phyloP scores from a whole-genome alignment of 1,140 invertebrate genomes.

The Drosophila trapezifrons region DNA sequence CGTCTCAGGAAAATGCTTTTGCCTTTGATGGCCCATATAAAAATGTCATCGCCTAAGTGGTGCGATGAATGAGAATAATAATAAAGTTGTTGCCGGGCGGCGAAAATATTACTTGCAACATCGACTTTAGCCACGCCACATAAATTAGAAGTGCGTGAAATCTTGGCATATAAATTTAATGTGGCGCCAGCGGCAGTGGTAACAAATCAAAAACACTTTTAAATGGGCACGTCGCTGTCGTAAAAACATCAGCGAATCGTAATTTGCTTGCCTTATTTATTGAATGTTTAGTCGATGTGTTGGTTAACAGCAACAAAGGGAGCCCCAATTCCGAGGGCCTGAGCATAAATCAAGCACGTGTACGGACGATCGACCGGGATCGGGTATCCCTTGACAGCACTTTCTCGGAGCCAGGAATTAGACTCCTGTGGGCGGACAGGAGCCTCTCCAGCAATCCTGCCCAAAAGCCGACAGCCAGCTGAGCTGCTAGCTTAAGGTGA shows the following conservation, averaged over 20 bases:
- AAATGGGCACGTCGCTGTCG: constrained; percentile 74
- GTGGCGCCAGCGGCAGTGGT: constrained; percentile 56
- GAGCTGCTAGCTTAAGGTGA: constrained; percentile 60
- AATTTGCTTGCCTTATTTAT: constrained; percentile 76
- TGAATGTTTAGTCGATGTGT: constrained; percentile 64
- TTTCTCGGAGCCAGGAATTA: constrained; percentile 18
- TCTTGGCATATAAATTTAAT: constrained; percentile 76
- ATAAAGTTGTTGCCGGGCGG: constrained; percentile 59
- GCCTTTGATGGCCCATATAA: constrained; percentile 41
- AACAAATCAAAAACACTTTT: constrained; percentile 76
- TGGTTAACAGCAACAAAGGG: constrained; percentile 8
- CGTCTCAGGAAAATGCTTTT: constrained; percentile 20
- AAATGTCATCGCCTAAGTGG: constrained; percentile 51
- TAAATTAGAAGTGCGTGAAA: constrained; percentile 78
- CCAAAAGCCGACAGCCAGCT: constrained; percentile 66
- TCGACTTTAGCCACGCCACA: constrained; percentile 66
- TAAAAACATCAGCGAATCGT: constrained; percentile 80
- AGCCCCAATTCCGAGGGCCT: constrained; percentile 31
- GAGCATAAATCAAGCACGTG: constrained; percentile 62
- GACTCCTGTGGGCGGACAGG: constrained; percentile 12
- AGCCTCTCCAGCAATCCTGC: constrained; percentile 6
- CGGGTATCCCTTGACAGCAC: constrained; percentile 29
- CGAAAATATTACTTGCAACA: constrained; percentile 66
- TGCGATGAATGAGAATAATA: constrained; percentile 47
- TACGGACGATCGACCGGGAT: constrained; percentile 21